Base-by-base conservation (phyloP, 2,797 vertebrate genomes). In the Sebastes cheni region DNA sequence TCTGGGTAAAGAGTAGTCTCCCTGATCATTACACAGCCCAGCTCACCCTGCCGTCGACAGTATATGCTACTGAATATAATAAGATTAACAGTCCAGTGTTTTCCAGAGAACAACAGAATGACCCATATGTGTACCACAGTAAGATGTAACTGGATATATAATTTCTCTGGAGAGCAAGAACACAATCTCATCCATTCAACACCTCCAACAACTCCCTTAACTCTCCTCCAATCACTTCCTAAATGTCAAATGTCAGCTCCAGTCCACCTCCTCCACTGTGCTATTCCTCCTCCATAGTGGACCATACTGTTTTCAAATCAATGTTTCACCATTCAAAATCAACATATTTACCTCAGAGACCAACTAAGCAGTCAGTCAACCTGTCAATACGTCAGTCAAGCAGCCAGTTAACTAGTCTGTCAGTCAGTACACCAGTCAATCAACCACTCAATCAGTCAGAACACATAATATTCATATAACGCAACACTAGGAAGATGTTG, bases 161-260 rank as follows among this genome's bases (percentile, higher is more conserved):
- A 67, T 73, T 22, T n/a, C 69, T 54, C 20, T 56, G 18, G 36
- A 36, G 30, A 46, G 5, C 32, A 54, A 32, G 7, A 66, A 71
- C 25, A 69, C n/a, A 30, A 36, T 59, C 50, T 67, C 3, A 60
- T 42, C 42, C 20, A n/a, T 65, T 73, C 39, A 42, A 42, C 39
- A 42, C 39, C 39, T 42, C 52, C 10, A 34, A 10, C 30, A 56
- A 39, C 32, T 25, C 30, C 27, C 13, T 50, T 18, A 58, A 60
- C 20, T 55, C n/a, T 61, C 6, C 29, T 34, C 7, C 6, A 66
- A 10, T 59, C 64, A 66, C 23, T 54, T 65, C 59, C 18, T 60
- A 54, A 61, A 70, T 78, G 58, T 85, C 60, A 84, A 80, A 75
- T 72, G 59, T 69, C 75, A 71, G 62, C 58, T 25, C 52, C 7